Evolutionary conservation across 2,113 vertebrate genomes (phyloP).

Genomic region (Pungitius pungitius): DNA sequence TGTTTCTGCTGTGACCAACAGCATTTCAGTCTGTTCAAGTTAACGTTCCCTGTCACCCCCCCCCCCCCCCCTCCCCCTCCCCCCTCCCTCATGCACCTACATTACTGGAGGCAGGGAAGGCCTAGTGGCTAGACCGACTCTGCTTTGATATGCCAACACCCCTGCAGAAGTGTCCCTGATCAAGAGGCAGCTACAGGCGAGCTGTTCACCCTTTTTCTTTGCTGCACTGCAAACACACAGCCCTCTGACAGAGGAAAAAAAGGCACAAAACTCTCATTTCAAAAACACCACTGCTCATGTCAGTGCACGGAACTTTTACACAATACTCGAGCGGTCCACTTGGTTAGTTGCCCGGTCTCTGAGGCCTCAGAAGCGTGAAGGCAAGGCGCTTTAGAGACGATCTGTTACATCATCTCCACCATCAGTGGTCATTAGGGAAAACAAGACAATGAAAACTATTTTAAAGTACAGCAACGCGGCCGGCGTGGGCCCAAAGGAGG

Average conservation of each 20-base stretch:
- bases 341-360: constrained; percentile 39
- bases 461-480: constrained; percentile 36
- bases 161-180: constrained; percentile 55
- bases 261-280: constrained; percentile 22
- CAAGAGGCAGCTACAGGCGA: constrained; percentile 44
- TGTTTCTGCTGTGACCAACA: constrained; percentile 4
- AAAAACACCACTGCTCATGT: constrained; percentile 21
- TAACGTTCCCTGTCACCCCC: not conserved
- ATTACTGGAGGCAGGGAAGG: constrained; percentile 31
- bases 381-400: constrained; percentile 46
- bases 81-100: constrained; percentile 12
- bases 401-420: constrained; percentile 45
- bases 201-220: constrained; percentile 36
- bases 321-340: not conserved
- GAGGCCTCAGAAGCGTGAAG: constrained; percentile 35
- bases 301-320: not conserved
- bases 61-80: not conserved
- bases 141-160: constrained; percentile 57
- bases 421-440: constrained; percentile 53
- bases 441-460: constrained; percentile 59
- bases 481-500: constrained; percentile 55
- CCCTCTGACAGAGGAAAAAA: constrained; percentile 28
- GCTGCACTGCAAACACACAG: constrained; percentile 48
- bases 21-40: constrained; percentile 13
- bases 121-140: constrained; percentile 31